Base-by-base conservation (phyloP, 2,113 vertebrate genomes). In the Rhizomys pruinosus region DNA sequence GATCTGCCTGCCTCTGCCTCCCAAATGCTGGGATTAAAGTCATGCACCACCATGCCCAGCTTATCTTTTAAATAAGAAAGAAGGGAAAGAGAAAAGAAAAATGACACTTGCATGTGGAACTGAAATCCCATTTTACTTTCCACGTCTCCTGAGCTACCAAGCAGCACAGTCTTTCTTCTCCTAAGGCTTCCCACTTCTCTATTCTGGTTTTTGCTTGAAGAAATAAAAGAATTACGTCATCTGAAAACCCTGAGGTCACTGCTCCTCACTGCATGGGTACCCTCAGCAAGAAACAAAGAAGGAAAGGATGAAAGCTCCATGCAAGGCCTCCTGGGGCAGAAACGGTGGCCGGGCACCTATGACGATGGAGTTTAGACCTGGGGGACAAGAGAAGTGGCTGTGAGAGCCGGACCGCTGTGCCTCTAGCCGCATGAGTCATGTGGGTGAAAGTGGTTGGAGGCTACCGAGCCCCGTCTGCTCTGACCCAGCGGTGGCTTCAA, bases 221-320 rank as follows among this genome's bases (percentile, higher is more conserved):
- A 94, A 96, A 95, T 72, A 87, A 90, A 85, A 90, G 80, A 88
- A 91, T 96, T 91, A 97, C 95, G 97, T 97, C 97, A 96, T 82
- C 88, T 71, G 0, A 10, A 84, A 52, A 61, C 80, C 47, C 0
- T 34, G 44, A 71, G 55, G 85, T 52, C 79, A 78, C 59, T 12
- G 23, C 57, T 57, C 80, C 71, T 73, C 12, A 0, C 61, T 1
- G 0, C 4, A 15, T 20, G 47, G 32, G 27, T 16, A 7, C 0
- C 23, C 47, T n/a, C 73, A 3, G 29, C 12, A 37, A 71, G 76
- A 61, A 55, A 39, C 77, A 8, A 19, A 37, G 42, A n/a, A 52
- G 42, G 57, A 8, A 55, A 91, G 72, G 73, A 82, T 69, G 59
- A 84, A 39, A n/a, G 25, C 32, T 5, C 15, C 61, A 42, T 16